Conservation (phyloP, 2,797 vertebrate species). For the Tokudaia muenninki region DNA sequence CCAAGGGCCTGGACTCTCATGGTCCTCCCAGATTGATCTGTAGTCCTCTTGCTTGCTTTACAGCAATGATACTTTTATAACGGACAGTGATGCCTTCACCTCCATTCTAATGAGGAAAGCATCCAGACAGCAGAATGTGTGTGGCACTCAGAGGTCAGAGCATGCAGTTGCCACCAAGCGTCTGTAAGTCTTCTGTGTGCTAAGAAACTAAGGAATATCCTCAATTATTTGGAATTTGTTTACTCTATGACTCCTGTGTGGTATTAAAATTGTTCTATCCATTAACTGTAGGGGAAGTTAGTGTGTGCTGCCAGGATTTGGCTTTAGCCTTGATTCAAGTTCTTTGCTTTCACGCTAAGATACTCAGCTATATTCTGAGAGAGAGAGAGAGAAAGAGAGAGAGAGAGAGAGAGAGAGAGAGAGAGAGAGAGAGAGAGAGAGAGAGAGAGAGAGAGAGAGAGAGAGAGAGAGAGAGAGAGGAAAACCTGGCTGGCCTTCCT, state of each 20-base stretch:
- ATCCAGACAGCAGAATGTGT: slow-evolving; percentile 68
- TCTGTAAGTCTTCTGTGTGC: not conserved
- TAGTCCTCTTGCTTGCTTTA: not conserved
- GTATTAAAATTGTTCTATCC: not conserved
- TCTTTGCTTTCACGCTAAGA: not conserved
- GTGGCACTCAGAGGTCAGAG: slow-evolving; percentile 68
- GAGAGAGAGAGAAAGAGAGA: not conserved
- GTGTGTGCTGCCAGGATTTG: not conserved
- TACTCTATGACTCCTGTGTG: not conserved
- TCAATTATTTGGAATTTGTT: not conserved
- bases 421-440: not conserved
- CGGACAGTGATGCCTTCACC: slow-evolving; percentile 66
- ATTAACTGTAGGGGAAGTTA: not conserved
- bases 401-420: not conserved
- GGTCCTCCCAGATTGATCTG: not conserved
- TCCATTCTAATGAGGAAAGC: slow-evolving; percentile 78
- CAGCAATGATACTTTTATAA: slow-evolving; percentile 62
- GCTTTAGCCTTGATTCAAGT: not conserved
- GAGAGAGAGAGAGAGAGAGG: not conserved
- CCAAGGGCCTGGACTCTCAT: not conserved
- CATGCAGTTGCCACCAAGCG: no score
- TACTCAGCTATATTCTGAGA: not conserved
- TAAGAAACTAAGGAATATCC: not conserved
- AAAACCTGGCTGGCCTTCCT: not conserved
- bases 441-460: not conserved